phyloP scores from a whole-genome alignment of 2,888 invertebrate genomes.

The Ceraclea dissimilis region DNA sequence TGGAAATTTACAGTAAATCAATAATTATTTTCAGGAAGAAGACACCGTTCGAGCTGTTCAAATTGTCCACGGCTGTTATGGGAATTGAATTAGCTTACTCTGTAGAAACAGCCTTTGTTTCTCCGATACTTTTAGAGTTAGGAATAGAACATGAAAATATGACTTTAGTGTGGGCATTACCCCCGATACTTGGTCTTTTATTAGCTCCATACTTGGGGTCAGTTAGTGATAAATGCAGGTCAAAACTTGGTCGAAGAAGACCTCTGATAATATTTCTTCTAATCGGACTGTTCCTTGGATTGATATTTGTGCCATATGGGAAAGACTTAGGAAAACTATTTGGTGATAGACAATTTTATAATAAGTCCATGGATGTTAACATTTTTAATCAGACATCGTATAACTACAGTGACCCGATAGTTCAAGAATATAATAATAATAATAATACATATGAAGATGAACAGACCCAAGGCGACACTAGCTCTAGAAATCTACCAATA shows the following conservation, averaged over 20 bases:
- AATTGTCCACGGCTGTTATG: constrained; percentile 29
- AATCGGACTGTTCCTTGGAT: constrained; percentile 43
- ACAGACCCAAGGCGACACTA: neutral
- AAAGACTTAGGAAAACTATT: constrained; percentile 45
- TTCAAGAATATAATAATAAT: neutral
- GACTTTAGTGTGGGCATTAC: constrained; percentile 45
- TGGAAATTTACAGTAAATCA: neutral
- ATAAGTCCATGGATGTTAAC: neutral
- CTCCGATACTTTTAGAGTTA: constrained; percentile 53
- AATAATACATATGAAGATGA: neutral
- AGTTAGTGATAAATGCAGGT: constrained; percentile 51
- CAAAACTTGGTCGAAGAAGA: constrained; percentile 47
- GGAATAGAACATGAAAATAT: constrained; percentile 53
- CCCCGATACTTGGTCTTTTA: constrained; percentile 38
- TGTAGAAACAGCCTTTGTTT: constrained; percentile 60
- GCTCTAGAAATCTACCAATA: constrained; percentile 27
- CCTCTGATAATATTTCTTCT: constrained; percentile 54
- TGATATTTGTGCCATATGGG: constrained; percentile 54
- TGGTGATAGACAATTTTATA: constrained; percentile 34
- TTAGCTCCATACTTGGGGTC: constrained; percentile 46
- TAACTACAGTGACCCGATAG: neutral
- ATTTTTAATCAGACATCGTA: neutral
- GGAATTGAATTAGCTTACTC: constrained; percentile 61
- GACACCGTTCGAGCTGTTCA: constrained; percentile 16
- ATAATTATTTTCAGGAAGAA: constrained; percentile 16